Base-by-base conservation (phyloP, 2,113 vertebrate genomes). In the Cyanoramphus novaezelandiae region DNA sequence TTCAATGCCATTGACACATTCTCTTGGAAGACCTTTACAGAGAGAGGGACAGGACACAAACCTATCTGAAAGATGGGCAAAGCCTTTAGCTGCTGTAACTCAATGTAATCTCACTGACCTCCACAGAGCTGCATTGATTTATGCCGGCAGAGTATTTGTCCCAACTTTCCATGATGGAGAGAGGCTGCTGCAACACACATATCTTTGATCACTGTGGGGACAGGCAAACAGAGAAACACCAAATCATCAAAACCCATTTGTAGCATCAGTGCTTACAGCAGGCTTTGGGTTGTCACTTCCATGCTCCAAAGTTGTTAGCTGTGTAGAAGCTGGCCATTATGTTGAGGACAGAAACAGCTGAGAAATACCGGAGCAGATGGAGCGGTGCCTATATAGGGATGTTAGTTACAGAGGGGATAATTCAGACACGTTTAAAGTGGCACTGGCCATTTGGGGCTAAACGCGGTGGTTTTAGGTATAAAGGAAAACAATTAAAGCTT, bases 351-450 rank as follows among this genome's bases (percentile, higher is more conserved):
- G 86, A 80, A 76, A 86, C 94, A 94, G 95, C 94, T 88, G 94
- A 96, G 95, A 90, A 97, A 92, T 83, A 59, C 57, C 10, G 83
- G 95, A 96, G 95, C 93, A 96, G 93, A 96, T 94, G 95, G 96
- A 96, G 92, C 83, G 49, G 86, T 79, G 86, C 86, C 41, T 68
- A 68, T 78, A 19, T 67, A 90, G 76, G 90, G 93, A 94, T 35
- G 88, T n/a, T n/a, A 60, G 92, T 52, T 88, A 20, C 80, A 28
- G 86, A 91, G 91, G 74, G 88, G 81, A 92, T 89, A 7, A 85
- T 84, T 92, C 65, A 27, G 25, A 79, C 77, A 70, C 17, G 2
- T 69, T 91, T 91, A 70, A 82, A 94, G 89, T 15, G 50, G 67
- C 78, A 27, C 62, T 57, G 81, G 44, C 50, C 33, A 23, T 72